Base-by-base conservation (phyloP, 2,888 invertebrate species). In the Rotaria macrura region DNA sequence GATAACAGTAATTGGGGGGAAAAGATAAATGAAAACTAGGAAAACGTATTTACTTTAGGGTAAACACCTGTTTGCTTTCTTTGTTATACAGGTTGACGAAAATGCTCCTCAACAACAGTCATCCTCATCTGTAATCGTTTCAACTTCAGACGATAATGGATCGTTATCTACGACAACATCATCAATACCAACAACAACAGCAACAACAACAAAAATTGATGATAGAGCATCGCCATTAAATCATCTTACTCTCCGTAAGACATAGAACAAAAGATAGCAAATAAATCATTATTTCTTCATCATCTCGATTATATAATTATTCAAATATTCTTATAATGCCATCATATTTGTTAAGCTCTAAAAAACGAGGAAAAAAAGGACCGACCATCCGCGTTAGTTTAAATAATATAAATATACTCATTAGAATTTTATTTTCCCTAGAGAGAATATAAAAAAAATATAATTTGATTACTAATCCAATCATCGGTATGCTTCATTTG, bases 131-230 rank as follows among this genome's bases (percentile, higher is more conserved):
- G 65, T 65, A 65, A 34, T 34, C 34, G 65, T 65, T 65, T 20
- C 65, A 34, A 34, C 65, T 38, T 34, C 65, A 34, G 65, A 65
- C 20, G 65, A 65, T 65, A 65, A 65, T 65, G 34, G 34, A 34
- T 34, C 65, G 34, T 65, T 65, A 65, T 65, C 85, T 20, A 57
- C 34, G 43, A 38, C 55, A 34, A 83, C 43, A 25, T 52, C 85
- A 34, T 34, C 85, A 38, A 29, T 85, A 55, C 43, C 79, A n/a
- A 57, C 85, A 38, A 47, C 74, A 55, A n/a, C 79, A 79, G 43
- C 79, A 79, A 29, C 34, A 34, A 34, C 2, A 65, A 65, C 65
- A 72, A 43, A 83, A 83, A n/a, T 5, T 4, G 47, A 65, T 29
- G 65, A 65, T 65, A 65, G 65, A 65, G 34, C 65, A 65, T 65